Conservation (phyloP, 2,888 invertebrate species). For the Pilophorus perplexus region DNA sequence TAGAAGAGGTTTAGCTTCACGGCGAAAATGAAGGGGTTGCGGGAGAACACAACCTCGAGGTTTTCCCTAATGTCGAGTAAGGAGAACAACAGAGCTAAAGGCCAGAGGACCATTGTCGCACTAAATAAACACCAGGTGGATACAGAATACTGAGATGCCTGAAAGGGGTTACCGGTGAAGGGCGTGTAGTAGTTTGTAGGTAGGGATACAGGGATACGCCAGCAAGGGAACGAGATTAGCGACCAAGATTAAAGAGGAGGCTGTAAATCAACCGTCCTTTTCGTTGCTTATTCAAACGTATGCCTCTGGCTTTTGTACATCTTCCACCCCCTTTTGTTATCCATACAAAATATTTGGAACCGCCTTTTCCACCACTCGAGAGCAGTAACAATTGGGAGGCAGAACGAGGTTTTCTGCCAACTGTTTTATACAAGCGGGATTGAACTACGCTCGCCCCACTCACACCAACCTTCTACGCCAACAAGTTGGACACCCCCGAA, state of each 20-base stretch:
- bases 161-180: constrained; percentile 5
- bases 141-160: neutral
- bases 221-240: constrained; percentile 21
- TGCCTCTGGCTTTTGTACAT: constrained; percentile 13
- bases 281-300: constrained; percentile 21
- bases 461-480: too few relatives aligned
- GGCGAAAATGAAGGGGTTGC: neutral
- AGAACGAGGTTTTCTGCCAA: too few relatives aligned
- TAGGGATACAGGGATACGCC: neutral
- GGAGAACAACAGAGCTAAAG: constrained; percentile 11
- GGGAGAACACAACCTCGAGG: constrained; percentile 13
- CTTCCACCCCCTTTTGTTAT: neutral
- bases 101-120: constrained; percentile 26
- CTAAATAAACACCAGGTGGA: constrained; percentile 24
- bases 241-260: constrained; percentile 30
- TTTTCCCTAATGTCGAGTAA: neutral
- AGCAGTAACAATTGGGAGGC: too few relatives aligned
- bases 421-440: too few relatives aligned
- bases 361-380: too few relatives aligned
- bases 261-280: constrained; percentile 14
- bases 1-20: neutral
- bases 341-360: neutral
- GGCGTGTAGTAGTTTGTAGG: constrained; percentile 29
- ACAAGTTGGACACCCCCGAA: too few relatives aligned
- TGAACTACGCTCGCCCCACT: too few relatives aligned